Conservation (phyloP, 2,797 vertebrate species). For the Pangasius djambal region DNA sequence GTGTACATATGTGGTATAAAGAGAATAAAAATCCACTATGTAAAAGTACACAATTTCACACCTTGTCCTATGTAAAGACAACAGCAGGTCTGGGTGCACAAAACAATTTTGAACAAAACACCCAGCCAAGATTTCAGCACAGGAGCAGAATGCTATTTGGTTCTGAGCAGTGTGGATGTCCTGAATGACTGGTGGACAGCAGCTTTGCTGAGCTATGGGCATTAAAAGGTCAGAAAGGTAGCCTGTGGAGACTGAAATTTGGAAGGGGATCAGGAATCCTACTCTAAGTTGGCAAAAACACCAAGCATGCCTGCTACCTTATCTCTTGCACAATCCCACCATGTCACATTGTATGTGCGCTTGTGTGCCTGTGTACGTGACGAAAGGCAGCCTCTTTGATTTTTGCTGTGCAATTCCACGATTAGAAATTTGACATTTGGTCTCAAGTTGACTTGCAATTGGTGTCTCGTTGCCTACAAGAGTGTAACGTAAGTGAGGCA, state of each 20-base stretch:
- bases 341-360: neutral
- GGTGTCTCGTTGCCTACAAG: neutral
- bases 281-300: constrained; percentile 30
- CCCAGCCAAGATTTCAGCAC: neutral
- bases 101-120: constrained; percentile 21
- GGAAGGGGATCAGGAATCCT: constrained; percentile 23
- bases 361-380: neutral
- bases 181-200: constrained; percentile 15
- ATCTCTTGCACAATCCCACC: neutral
- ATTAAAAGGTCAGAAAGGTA: constrained; percentile 18
- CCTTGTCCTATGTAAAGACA: neutral
- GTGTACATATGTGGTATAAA: neutral
- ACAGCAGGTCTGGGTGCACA: neutral
- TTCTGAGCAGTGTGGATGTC: neutral
- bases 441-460: neutral
- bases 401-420: neutral
- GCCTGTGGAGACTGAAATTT: constrained; percentile 13
- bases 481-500: neutral
- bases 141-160: neutral
- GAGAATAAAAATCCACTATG: neutral
- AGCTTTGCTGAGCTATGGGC: neutral
- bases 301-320: neutral
- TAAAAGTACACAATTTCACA: neutral
- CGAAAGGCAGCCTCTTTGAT: neutral
- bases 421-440: neutral